A percentile compares a stretch with the other conserved stretches of the same genome.
Evolutionary conservation across 2,888 invertebrate species (phyloP).

Genomic region (Heteropelma amictum): DNA sequence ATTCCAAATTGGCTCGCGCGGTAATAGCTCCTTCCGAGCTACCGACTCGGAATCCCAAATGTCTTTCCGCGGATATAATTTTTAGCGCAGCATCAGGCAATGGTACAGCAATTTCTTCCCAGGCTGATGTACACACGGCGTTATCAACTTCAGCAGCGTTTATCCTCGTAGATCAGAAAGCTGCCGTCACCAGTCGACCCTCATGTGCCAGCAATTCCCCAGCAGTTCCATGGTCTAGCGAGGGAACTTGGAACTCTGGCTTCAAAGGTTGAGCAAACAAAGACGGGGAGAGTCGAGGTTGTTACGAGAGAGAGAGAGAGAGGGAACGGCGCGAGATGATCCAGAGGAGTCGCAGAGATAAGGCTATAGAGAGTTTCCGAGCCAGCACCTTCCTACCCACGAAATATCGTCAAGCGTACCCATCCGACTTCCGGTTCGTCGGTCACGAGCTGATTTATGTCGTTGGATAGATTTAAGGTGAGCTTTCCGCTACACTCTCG

Average conservation of each 20-base stretch:
- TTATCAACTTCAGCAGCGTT: slow-evolving; percentile 3
- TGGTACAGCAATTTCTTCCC: not conserved
- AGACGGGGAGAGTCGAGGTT: not conserved
- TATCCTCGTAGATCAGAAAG: slow-evolving; percentile 19
- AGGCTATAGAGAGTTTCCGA: slow-evolving; percentile 1
- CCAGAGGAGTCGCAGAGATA: not conserved
- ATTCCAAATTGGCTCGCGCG: no score
- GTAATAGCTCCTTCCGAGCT: no score
- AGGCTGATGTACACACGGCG: not conserved
- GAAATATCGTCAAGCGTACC: slow-evolving; percentile 17
- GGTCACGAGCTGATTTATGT: slow-evolving; percentile 45
- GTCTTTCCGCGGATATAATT: not conserved
- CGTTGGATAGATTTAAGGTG: slow-evolving; percentile 37
- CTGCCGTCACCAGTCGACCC: slow-evolving; percentile 18
- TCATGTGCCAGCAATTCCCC: slow-evolving; percentile 16
- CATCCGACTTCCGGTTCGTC: slow-evolving; percentile 45
- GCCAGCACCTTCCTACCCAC: not conserved
- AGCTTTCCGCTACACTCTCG: slow-evolving; percentile 3
- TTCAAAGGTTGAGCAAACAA: slow-evolving; percentile 18
- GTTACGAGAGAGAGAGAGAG: not conserved
- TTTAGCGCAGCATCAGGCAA: not conserved
- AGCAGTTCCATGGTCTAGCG: no score
- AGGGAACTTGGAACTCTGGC: no score
- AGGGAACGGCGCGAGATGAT: not conserved
- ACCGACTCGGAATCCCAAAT: not conserved